Evolutionary conservation across 2,797 vertebrate species (phyloP).

Genomic region (Sebastes wilsoni): DNA sequence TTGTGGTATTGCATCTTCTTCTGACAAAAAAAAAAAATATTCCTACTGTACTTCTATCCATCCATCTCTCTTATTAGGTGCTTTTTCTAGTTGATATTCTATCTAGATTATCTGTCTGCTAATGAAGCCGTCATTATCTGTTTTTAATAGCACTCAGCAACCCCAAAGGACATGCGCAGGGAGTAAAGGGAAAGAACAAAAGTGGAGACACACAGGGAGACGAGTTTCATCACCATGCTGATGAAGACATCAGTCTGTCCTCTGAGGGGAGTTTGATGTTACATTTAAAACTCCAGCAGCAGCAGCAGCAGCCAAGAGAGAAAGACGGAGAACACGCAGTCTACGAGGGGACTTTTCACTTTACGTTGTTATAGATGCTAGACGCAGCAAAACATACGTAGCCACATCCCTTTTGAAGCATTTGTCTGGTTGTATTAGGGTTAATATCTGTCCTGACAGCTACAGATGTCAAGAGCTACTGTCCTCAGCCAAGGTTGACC

Average conservation of each 20-base stretch:
- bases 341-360: background rate
- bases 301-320: background rate
- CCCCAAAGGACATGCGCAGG: constrained; percentile 3
- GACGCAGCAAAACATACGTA: background rate
- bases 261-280: constrained; percentile 32
- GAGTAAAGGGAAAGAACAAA: constrained; percentile 13
- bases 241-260: constrained; percentile 45
- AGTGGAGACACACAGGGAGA: constrained; percentile 20
- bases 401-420: background rate
- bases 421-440: background rate
- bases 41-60: background rate
- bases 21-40: background rate
- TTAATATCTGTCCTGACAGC: background rate
- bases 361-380: background rate
- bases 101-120: background rate
- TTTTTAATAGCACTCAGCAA: constrained; percentile 3
- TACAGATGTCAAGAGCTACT: background rate
- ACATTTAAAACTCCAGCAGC: constrained; percentile 15
- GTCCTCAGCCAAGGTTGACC: background rate
- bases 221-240: constrained; percentile 15
- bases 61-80: background rate
- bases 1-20: background rate
- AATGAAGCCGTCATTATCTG: constrained; percentile 30
- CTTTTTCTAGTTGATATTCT: constrained; percentile 12
- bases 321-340: background rate